phyloP scores from a whole-genome alignment of 2,888 invertebrate species.

The Ennomos erosarius region DNA sequence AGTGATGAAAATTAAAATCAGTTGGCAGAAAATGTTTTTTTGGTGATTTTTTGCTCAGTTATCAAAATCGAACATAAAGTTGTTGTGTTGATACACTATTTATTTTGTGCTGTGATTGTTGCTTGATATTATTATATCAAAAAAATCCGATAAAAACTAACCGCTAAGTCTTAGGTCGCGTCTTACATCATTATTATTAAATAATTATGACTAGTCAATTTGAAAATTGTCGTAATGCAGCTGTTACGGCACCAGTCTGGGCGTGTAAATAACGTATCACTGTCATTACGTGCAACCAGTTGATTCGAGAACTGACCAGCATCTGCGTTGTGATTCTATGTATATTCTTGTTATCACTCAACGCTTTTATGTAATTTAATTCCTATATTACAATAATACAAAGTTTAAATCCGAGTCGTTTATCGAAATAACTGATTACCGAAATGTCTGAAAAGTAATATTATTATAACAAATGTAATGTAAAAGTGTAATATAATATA shows the following conservation, averaged over 20 bases:
- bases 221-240: constrained; percentile 44
- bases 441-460: constrained; percentile 25
- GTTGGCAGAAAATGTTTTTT: no score
- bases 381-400: constrained; percentile 18
- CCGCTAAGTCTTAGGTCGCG: constrained; percentile 18
- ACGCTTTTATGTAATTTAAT: constrained; percentile 26
- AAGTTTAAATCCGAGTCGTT: constrained; percentile 8
- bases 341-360: constrained; percentile 33
- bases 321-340: constrained; percentile 38
- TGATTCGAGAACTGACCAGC: constrained; percentile 6
- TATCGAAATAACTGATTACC: constrained; percentile 30
- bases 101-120: constrained; percentile 27
- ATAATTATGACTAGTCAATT: constrained; percentile 59
- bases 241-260: constrained; percentile 35
- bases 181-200: constrained; percentile 26
- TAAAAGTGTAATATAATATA: constrained; percentile 66
- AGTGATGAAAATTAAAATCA: no score
- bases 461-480: constrained; percentile 38
- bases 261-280: constrained; percentile 40
- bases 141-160: constrained; percentile 10
- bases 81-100: constrained; percentile 4
- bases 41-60: no score
- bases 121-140: constrained; percentile 21
- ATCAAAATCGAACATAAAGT: no score
- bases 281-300: constrained; percentile 16